phyloP scores from a whole-genome alignment of 2,113 vertebrate genomes.

The Vanacampus margaritifer region DNA sequence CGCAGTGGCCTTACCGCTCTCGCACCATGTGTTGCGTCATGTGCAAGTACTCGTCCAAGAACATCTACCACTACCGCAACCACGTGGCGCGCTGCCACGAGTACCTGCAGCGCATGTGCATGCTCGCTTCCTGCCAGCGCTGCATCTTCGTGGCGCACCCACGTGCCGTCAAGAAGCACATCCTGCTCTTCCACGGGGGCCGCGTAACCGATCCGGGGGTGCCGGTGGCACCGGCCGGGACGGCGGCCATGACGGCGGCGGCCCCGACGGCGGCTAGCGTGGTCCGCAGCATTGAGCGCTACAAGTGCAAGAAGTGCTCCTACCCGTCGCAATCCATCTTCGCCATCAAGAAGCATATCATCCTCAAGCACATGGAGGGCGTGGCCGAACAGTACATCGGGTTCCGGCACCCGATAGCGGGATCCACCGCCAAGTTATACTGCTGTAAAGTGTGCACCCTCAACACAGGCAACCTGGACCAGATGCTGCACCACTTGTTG shows the following conservation, averaged over 20 bases:
- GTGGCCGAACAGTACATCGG: slow-evolving; percentile 65
- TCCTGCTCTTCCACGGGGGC: slow-evolving; percentile 62
- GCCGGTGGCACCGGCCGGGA: slow-evolving; percentile 3
- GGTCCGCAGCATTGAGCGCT: slow-evolving; percentile 48
- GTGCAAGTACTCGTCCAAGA: slow-evolving; percentile 69
- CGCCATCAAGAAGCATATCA: slow-evolving; percentile 72
- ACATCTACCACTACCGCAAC: slow-evolving; percentile 66
- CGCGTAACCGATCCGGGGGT: not conserved
- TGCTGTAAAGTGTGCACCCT: slow-evolving; percentile 88
- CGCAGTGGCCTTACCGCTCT: slow-evolving; percentile 72
- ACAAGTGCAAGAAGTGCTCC: slow-evolving; percentile 66
- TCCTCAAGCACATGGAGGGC: slow-evolving; percentile 66
- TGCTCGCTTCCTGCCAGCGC: slow-evolving; percentile 55
- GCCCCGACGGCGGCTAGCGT: not conserved
- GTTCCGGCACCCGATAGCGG: slow-evolving; percentile 48
- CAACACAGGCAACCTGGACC: slow-evolving; percentile 80
- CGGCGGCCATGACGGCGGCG: not conserved
- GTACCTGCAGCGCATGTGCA: slow-evolving; percentile 55
- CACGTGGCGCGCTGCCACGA: slow-evolving; percentile 68
- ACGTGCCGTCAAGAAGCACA: slow-evolving; percentile 64
- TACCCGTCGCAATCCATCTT: slow-evolving; percentile 63
- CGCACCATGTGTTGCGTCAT: slow-evolving; percentile 65
- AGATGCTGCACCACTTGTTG: slow-evolving; percentile 88
- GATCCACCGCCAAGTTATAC: slow-evolving; percentile 58
- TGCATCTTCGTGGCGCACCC: slow-evolving; percentile 67